Conservation (phyloP, 2,797 vertebrate genomes). For the Jordanella pulchra region DNA sequence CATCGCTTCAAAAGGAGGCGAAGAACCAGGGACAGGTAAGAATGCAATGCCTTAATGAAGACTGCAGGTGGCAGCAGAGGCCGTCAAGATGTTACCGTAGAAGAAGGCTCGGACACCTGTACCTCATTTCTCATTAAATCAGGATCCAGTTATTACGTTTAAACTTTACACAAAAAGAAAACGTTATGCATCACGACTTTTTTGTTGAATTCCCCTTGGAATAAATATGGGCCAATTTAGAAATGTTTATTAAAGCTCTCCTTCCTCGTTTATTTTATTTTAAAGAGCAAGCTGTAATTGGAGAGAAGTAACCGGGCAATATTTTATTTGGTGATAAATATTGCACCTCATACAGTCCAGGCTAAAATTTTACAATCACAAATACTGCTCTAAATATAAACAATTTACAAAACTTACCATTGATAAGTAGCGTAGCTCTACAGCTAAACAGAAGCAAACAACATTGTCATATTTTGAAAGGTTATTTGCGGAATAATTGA, state of each 20-base stretch:
- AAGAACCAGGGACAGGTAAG: slow-evolving; percentile 35
- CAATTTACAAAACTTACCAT: not conserved
- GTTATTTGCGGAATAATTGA: not conserved
- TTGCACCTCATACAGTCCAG: not conserved
- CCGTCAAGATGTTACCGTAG: not conserved
- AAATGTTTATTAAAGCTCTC: no score
- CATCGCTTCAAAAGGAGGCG: slow-evolving; percentile 22
- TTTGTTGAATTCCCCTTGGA: no score
- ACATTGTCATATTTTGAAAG: not conserved
- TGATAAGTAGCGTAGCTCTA: not conserved
- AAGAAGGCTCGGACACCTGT: not conserved
- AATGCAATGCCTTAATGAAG: not conserved
- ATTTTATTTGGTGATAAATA: not conserved
- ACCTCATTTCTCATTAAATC: not conserved
- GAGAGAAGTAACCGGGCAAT: not conserved
- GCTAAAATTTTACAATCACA: not conserved
- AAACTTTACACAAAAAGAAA: no score
- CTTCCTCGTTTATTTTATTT: not conserved
- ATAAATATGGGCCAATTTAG: no score
- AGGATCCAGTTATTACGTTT: no score
- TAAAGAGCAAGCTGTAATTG: not conserved
- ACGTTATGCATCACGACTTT: no score
- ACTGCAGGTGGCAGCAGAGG: slow-evolving; percentile 48
- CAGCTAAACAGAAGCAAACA: not conserved
- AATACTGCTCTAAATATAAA: no score